Evolutionary conservation across 2,888 invertebrate species (phyloP), one percentile per base, ranked within the genome.

Genomic region (Pharmacophagus antenor): DNA sequence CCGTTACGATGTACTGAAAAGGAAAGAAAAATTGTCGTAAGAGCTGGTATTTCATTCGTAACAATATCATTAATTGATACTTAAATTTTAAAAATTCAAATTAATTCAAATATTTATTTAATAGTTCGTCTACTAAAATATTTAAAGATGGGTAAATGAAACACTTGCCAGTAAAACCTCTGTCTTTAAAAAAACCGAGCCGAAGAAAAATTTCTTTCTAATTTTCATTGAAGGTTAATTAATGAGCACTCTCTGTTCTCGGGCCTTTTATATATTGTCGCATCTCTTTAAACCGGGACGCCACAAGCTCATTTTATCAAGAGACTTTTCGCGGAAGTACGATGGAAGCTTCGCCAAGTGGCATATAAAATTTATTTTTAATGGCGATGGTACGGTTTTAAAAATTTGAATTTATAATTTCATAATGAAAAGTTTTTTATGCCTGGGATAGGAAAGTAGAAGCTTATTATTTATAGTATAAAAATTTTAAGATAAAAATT

Each of bases 161-260:
- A n/a, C n/a, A n/a, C n/a, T n/a, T n/a, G n/a, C n/a, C n/a, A n/a
- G 31, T 15, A 31, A 12, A 31, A 31, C 10, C 8, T 1, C 23
- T 42, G 5, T 37, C 12, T 25, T 37, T 21, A n/a, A 21, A 50
- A 54, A 12, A 37, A 25, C 21, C 31, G 27, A 20, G 31, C 27
- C 10, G 50, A 52, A 52, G 46, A 47, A 23, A 51, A 46, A 37
- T 37, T 49, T 21, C 48, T 53, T 58, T 22, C 23, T 47, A 53
- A 53, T 53, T 23, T 27, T 53, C 42, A n/a, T 52, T 37, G 27
- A 47, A 37, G 48, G 53, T 41, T 53, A 58, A 37, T 58, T 58
- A 58, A 58, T 48, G 48, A 42, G 53, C 53, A 12, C 17, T 48
- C 12, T n/a, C 41, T 12, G 41, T 25, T 48, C 20, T 37, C 27